phyloP scores from a whole-genome alignment of 2,888 invertebrate species.

The Scaptomyza parva region DNA sequence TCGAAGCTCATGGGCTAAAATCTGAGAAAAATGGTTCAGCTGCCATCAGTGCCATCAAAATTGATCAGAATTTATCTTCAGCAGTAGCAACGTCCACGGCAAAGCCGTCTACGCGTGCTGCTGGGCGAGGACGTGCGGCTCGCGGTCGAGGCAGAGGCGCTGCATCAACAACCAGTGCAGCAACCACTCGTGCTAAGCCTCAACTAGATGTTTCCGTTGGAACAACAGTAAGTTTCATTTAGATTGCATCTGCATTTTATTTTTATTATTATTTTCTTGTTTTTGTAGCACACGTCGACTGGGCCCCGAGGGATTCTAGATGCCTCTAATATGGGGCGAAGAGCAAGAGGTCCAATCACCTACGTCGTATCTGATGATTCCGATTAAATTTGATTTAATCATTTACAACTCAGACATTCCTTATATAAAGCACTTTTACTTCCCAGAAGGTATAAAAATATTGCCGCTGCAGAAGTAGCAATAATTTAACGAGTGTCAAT shows the following conservation, averaged over 20 bases:
- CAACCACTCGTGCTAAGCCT: conserved; percentile 48
- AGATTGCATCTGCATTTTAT: neutral
- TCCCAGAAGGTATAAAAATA: no score
- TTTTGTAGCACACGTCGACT: conserved; percentile 37
- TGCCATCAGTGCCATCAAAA: conserved; percentile 2
- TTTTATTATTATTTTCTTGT: neutral
- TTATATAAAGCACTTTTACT: no score
- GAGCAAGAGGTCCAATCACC: conserved; percentile 3
- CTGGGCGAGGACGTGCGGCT: conserved; percentile 59
- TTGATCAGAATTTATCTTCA: conserved; percentile 8
- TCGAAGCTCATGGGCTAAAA: conserved; percentile 61
- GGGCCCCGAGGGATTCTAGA: conserved; percentile 37
- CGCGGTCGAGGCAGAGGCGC: conserved; percentile 55
- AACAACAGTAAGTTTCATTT: conserved; percentile 33
- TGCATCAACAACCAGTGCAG: conserved; percentile 19
- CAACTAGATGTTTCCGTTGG: conserved; percentile 67
- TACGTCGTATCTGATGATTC: conserved; percentile 63
- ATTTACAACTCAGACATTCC: conserved; percentile 6
- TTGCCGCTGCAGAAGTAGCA: no score
- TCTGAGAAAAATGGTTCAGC: conserved; percentile 19
- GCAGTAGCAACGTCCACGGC: conserved; percentile 9
- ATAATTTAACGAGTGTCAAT: no score
- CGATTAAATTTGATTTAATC: conserved; percentile 38
- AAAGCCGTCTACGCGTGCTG: conserved; percentile 32
- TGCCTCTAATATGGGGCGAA: conserved; percentile 30